Percentiles rank a stretch among this genome's conserved stretches.
Evolutionary conservation across 2,797 vertebrate species (phyloP).

Genomic region (Fringilla coelebs): DNA sequence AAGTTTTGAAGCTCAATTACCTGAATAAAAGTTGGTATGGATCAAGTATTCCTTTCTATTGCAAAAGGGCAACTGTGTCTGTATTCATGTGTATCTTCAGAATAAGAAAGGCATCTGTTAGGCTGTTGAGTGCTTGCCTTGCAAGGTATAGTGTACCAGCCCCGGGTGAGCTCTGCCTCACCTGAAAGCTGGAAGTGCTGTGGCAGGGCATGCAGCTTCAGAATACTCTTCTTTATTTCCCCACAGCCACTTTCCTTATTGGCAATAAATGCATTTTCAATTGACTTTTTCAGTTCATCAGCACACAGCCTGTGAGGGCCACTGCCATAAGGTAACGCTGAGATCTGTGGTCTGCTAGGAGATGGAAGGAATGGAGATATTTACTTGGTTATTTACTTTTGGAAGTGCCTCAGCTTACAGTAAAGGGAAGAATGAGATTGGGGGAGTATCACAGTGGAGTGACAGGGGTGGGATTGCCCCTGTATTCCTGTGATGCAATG

Average conservation of each 20-base stretch:
- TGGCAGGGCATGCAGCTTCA: accelerated
- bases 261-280: neutral
- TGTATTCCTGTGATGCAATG: neutral
- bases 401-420: neutral
- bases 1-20: neutral
- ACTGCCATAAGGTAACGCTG: neutral
- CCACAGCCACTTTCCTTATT: neutral
- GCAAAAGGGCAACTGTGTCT: neutral
- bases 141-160: neutral
- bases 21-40: neutral
- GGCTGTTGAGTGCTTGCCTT: neutral
- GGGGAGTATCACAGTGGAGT: neutral
- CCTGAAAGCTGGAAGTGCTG: neutral
- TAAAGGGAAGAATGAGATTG: neutral
- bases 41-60: neutral
- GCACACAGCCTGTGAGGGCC: neutral
- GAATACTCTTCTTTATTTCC: neutral
- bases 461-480: neutral
- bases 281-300: neutral
- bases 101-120: neutral
- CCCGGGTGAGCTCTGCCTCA: neutral
- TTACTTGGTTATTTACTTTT: neutral
- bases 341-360: accelerated
- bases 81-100: neutral
- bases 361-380: neutral